These are phyloP conservation scores for Thyatira batis DNA, from an alignment of 2,888 invertebrate genomes.

Conservation along the genomic window DNA sequence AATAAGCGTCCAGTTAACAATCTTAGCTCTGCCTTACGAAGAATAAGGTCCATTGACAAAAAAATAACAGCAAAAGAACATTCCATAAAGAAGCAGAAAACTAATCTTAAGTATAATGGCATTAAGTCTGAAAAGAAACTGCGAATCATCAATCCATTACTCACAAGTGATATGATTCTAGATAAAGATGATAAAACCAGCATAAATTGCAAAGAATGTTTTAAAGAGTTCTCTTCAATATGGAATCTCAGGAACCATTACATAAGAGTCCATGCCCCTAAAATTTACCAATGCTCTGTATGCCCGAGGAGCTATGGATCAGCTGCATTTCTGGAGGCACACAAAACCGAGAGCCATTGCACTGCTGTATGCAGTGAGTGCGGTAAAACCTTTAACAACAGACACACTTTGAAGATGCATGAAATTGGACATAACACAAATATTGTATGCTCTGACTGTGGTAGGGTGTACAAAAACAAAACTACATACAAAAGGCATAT, in stretches of 20 bases:
- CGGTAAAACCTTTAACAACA: constrained; percentile 56
- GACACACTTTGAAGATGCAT: constrained; percentile 55
- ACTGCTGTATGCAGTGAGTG: constrained; percentile 55
- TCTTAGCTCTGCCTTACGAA: constrained; percentile 32
- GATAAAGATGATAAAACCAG: constrained; percentile 35
- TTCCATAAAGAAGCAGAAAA: constrained; percentile 11
- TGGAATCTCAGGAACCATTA: constrained; percentile 54
- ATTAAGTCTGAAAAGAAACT: constrained; percentile 16
- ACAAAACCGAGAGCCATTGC: constrained; percentile 50
- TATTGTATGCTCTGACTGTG: constrained; percentile 62
- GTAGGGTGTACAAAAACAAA: constrained; percentile 61
- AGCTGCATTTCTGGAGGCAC: constrained; percentile 37
- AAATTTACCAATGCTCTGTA: constrained; percentile 47
- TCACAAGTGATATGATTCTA: constrained; percentile 46
- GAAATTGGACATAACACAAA: constrained; percentile 50
- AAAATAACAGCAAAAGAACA: constrained; percentile 17
- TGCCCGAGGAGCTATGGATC: constrained; percentile 53
- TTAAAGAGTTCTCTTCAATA: constrained; percentile 42
- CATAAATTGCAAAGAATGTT: constrained; percentile 54
- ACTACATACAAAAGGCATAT: constrained; percentile 60
- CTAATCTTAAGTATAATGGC: constrained; percentile 16
- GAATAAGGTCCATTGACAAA: constrained; percentile 30
- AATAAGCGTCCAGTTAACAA: constrained; percentile 23
- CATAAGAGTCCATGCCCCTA: constrained; percentile 56
- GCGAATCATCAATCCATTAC: constrained; percentile 24